Evolutionary conservation across 1,140 invertebrate genomes (phyloP).

Genomic region (Archegozetes longisetosus): DNA sequence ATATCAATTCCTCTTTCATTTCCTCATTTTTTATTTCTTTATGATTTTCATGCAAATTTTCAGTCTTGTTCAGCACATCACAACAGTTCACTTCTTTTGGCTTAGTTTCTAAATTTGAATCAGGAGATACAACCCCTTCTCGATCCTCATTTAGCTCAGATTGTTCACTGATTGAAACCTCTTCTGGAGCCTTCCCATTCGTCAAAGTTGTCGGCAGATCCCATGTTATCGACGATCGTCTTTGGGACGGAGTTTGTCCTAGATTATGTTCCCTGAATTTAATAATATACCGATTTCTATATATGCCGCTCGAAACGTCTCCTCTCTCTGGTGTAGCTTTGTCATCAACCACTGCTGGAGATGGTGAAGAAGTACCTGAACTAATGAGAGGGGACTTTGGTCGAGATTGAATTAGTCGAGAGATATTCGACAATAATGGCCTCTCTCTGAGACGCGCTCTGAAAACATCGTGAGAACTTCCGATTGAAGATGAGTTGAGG

Average conservation of each 20-base stretch:
- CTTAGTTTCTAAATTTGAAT: background rate
- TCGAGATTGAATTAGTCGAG: background rate
- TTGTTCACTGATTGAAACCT: background rate
- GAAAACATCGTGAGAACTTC: background rate
- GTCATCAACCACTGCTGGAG: background rate
- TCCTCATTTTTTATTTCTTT: background rate
- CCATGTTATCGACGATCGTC: background rate
- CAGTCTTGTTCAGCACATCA: background rate
- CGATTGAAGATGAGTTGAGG: background rate
- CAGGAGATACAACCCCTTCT: background rate
- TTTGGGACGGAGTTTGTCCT: background rate
- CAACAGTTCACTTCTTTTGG: background rate
- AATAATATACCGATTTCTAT: background rate
- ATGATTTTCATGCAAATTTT: background rate
- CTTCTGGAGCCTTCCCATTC: background rate
- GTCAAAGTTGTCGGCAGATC: background rate
- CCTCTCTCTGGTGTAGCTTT: no score
- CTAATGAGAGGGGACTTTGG: background rate
- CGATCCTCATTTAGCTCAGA: background rate
- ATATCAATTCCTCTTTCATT: background rate
- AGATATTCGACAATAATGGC: background rate
- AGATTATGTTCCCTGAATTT: background rate
- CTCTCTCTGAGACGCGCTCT: background rate
- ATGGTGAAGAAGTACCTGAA: background rate
- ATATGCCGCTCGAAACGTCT: background rate